A percentile compares a stretch with the other conserved stretches of the same genome.
Conservation (phyloP, 2,888 invertebrate species). For the Torymus tubicola region DNA sequence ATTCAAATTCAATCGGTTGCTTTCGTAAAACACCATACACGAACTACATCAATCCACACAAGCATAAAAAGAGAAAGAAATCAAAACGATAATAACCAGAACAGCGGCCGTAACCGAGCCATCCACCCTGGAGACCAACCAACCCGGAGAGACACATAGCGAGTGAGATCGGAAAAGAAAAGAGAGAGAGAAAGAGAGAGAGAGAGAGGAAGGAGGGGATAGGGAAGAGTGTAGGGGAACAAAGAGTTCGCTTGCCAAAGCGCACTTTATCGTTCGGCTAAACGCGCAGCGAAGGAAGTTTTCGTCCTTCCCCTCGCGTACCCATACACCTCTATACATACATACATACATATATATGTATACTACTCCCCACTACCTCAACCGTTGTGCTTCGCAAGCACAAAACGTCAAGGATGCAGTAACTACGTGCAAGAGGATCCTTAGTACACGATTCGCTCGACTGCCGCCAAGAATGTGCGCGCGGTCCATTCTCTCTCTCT, state of each 20-base stretch:
- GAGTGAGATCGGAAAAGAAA: neutral
- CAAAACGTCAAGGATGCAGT: slow-evolving; percentile 54
- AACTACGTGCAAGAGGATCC: slow-evolving; percentile 54
- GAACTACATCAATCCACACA: no score
- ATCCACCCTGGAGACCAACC: neutral
- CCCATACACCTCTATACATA: no score
- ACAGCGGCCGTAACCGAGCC: slow-evolving; percentile 17
- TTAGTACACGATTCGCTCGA: slow-evolving; percentile 39
- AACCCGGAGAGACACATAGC: neutral
- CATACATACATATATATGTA: no score
- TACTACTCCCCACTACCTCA: no score
- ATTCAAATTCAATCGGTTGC: no score
- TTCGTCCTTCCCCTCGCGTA: slow-evolving; percentile 53
- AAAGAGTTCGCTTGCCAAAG: slow-evolving; percentile 37
- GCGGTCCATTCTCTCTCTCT: slow-evolving; percentile 12
- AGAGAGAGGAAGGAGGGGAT: neutral
- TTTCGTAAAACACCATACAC: no score
- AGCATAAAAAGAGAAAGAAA: neutral
- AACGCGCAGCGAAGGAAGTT: slow-evolving; percentile 34
- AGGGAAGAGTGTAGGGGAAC: neutral
- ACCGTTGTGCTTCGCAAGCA: slow-evolving; percentile 34
- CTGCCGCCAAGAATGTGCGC: slow-evolving; percentile 44
- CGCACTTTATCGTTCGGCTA: slow-evolving; percentile 32
- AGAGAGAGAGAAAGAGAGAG: neutral
- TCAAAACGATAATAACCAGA: slow-evolving; percentile 28